Conservation (phyloP, 2,888 invertebrate genomes). For the Noctua pronuba region DNA sequence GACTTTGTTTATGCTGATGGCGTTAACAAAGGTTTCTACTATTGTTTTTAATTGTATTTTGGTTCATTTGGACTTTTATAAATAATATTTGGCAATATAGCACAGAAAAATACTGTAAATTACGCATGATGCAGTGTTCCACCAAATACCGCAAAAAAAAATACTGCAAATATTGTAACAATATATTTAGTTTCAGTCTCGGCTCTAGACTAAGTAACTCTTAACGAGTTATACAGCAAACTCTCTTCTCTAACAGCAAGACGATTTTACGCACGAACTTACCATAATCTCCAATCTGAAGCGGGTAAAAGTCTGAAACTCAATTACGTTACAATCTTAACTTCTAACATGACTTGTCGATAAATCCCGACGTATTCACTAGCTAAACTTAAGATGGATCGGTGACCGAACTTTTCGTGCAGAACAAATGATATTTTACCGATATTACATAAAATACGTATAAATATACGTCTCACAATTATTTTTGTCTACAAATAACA, state of each 20-base stretch:
- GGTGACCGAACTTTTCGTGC: constrained; percentile 12
- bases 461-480: constrained; percentile 13
- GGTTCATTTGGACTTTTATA: background rate
- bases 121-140: too few species aligned
- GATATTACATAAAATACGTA: constrained; percentile 8
- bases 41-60: background rate
- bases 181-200: background rate
- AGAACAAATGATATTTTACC: constrained; percentile 11
- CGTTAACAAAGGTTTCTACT: background rate
- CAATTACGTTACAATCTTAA: constrained; percentile 37
- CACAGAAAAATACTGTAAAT: too few species aligned
- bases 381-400: constrained; percentile 31
- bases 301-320: constrained; percentile 29
- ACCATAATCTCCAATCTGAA: constrained; percentile 17
- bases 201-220: background rate
- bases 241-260: constrained; percentile 7
- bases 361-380: constrained; percentile 38
- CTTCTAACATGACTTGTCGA: constrained; percentile 34
- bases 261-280: constrained; percentile 10
- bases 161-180: background rate
- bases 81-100: background rate
- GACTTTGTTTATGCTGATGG: constrained; percentile 11
- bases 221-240: background rate
- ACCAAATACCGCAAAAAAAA: background rate
- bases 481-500: constrained; percentile 35